Base-by-base conservation (phyloP, 2,888 invertebrate genomes). In the Chydorus sphaericus region DNA sequence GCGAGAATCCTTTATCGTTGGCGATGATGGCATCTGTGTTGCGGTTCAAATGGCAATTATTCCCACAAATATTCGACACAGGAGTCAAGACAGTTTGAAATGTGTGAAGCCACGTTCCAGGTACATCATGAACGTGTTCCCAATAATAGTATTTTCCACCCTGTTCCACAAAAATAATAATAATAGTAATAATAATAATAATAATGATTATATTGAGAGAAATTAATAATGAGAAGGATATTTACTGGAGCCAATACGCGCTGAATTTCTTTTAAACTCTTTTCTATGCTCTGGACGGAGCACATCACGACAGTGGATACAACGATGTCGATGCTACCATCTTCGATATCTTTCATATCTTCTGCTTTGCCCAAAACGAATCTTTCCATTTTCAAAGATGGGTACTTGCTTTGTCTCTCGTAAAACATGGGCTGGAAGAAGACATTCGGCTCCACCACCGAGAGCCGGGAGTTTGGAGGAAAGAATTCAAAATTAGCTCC, bases 231-330 rank as follows among this genome's bases (percentile, higher is more conserved):
- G 58, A 65, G 65, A n/a, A 63, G 63, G 23, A 63, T 63, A 4
- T 26, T 59, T 58, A 65, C 66, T 20, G 64, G 63, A 30, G 63
- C 64, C 4, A 67, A 60, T 2, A 67, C 65, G 4, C 67, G 59
- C 18, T 59, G 61, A 23, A 66, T 62, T 57, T 67, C 65, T 38
- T 62, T 60, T 6, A 66, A 57, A 7, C 62, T 60, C 31, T 58
- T 57, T 37, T 56, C 52, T 6, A 62, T 58, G 57, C 65, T 62
- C 14, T 55, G 57, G 2, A 66, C 66, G 37, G 62, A 62, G 58
- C 67, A 67, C 11, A 66, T 58, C 2, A 66, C 65, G 38, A 62
- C 57, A 3, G 65, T 64, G 28, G 62, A 61, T 5, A 67, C 65
- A 3, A 66, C 66, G n/a, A 63, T 64, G 56, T 66, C 66, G 14